Conservation (phyloP, 1,140 invertebrate genomes). For the Philaenus spumarius region DNA sequence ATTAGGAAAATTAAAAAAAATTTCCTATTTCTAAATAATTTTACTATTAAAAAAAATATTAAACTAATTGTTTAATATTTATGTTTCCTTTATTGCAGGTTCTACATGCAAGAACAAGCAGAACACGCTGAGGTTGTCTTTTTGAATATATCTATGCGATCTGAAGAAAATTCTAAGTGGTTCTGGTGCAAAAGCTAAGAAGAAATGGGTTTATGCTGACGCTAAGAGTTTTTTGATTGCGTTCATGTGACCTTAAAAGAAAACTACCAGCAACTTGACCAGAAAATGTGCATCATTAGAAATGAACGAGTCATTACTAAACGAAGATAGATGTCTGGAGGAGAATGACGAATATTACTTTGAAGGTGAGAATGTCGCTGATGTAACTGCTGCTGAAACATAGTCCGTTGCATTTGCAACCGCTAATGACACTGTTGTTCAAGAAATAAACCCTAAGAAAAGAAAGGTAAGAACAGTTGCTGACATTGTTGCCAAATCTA, state of each 20-base stretch:
- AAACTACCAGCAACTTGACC: conserved; percentile 1
- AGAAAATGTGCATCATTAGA: background rate
- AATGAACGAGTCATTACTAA: background rate
- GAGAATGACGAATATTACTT: background rate
- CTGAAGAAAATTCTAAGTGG: conserved; percentile 13
- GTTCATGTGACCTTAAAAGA: conserved; percentile 2
- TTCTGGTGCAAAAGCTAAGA: conserved; percentile 6
- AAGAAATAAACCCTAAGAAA: background rate
- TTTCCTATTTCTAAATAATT: too few relatives aligned
- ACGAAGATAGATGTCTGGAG: too few relatives aligned
- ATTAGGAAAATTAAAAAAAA: too few relatives aligned
- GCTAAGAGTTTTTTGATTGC: conserved; percentile 15
- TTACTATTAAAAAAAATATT: too few relatives aligned
- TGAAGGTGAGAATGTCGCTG: background rate
- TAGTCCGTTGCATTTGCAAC: too few relatives aligned
- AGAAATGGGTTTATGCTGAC: conserved; percentile 13
- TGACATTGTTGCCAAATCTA: conserved; percentile 1
- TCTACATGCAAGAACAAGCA: conserved; percentile 8
- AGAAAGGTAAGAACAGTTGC: background rate
- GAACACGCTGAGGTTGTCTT: conserved; percentile 6
- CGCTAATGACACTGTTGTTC: background rate
- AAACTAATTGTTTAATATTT: background rate
- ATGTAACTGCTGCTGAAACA: background rate
- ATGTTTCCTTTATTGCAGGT: conserved; percentile 4
- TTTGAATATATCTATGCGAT: conserved; percentile 6